These are phyloP conservation scores for Styela clava DNA, from an alignment of 23 tunicate genomes.

Conservation along the genomic window DNA sequence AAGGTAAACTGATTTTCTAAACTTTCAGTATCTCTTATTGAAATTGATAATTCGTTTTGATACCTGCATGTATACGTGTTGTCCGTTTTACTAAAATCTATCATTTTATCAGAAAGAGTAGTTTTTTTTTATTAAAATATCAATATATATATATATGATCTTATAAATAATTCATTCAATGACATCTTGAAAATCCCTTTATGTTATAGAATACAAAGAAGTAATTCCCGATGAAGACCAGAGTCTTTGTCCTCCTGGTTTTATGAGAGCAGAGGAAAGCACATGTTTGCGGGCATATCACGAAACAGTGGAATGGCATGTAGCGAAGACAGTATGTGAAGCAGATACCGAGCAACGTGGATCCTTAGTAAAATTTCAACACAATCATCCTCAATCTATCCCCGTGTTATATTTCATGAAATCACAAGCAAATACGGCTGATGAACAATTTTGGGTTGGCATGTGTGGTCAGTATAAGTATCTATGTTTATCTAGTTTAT, in stretches of 20 bases:
- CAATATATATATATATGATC: no score
- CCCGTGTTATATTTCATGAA: neutral
- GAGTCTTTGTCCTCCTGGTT: neutral
- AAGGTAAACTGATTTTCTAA: no score
- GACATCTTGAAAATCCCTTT: no score
- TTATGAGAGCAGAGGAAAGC: neutral
- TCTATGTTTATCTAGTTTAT: neutral
- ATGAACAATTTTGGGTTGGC: neutral
- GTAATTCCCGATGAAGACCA: neutral
- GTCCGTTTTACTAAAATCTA: no score
- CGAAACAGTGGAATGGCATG: neutral
- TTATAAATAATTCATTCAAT: no score
- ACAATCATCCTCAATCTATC: neutral
- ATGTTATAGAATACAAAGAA: constrained; percentile 4
- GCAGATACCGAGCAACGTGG: constrained; percentile 1
- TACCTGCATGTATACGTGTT: no score
- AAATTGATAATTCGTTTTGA: no score
- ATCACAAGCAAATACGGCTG: neutral
- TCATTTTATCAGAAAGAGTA: no score
- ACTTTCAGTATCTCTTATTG: no score
- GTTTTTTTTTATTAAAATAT: no score
- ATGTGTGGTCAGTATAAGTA: neutral
- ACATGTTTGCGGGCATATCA: neutral
- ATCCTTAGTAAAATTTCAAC: neutral
- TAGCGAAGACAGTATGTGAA: neutral